phyloP scores from a whole-genome alignment of 2,797 vertebrate species.

The Tadarida brasiliensis region DNA sequence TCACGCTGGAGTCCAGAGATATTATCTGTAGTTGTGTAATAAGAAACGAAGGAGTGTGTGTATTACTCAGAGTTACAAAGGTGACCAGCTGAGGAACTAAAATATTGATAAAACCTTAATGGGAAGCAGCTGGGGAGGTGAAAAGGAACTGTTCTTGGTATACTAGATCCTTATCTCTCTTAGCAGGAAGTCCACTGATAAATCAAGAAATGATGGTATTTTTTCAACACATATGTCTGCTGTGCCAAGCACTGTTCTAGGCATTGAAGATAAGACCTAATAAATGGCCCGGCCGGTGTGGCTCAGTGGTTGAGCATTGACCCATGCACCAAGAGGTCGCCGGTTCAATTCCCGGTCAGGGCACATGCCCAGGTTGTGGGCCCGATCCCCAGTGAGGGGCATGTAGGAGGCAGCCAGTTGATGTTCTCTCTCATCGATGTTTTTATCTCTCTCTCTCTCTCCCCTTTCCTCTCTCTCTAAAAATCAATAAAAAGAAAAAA shows the following conservation, averaged over 20 bases:
- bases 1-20: neutral
- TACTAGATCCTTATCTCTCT: neutral
- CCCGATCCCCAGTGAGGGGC: no score
- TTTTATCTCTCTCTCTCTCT: no score
- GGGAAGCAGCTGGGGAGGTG: neutral
- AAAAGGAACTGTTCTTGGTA: neutral
- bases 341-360: no score
- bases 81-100: neutral
- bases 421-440: no score
- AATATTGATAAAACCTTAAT: conserved; percentile 15
- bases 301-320: no score
- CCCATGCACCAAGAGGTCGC: no score
- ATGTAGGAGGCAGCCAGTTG: no score
- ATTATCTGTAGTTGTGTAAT: neutral
- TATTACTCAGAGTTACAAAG: conserved; percentile 2
- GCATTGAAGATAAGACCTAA: neutral
- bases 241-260: neutral
- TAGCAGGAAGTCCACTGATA: neutral
- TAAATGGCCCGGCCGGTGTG: neutral
- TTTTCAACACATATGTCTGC: conserved; percentile 24
- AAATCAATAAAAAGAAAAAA: no score
- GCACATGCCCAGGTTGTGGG: no score
- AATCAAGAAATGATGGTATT: neutral
- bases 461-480: no score
- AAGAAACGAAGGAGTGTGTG: neutral